Base-by-base conservation (phyloP, 2,888 invertebrate genomes). In the Penaeus monodon region DNA sequence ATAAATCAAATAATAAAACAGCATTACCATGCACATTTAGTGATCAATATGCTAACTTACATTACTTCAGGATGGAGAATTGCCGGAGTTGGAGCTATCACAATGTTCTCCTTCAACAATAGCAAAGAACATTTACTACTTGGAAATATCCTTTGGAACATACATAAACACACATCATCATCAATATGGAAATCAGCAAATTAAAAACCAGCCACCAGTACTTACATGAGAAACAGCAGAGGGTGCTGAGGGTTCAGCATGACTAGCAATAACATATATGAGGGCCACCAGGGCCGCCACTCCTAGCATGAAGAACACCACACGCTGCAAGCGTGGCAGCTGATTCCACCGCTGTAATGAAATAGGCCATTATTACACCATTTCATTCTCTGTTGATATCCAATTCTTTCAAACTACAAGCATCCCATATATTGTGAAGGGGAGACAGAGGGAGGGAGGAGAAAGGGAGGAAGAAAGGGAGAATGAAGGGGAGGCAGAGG, bases 321-420 rank as follows among this genome's bases (percentile, higher is more conserved):
- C 96, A 90, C 96, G 94, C 92, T 97, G 97, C 91, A 97, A 94
- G 91, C 97, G 94, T 29, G 97, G 97, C 86, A 97, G 93, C 91
- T 96, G 96, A 92, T 97, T 97, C 97, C 97, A 97, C 93, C 95
- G 94, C 97, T 97, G 93, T 84, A 84, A 78, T 24, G 29, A 73
- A 38, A 81, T 6, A 64, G 27, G 17, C 17, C 22, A 29, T 22
- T 70, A 33, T 68, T 57, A 57, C 17, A 33, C 14, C 27, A 66
- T 38, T 10, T 49, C n/a, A 10, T 49, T 80, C 65, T 66, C 24
- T 79, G 14, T 17, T 27, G 14, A 24, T 12, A 38, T 33, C 8
- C 49, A 44, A 7, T 49, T 57, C 77, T 49, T 77, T 77, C 8
- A 57, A 57, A 12, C 14, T 57, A 57, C 20, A 57, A 4, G 57